Base-by-base conservation (phyloP, 92 coral and sea anemone genomes). In the Porites cylindrica region DNA sequence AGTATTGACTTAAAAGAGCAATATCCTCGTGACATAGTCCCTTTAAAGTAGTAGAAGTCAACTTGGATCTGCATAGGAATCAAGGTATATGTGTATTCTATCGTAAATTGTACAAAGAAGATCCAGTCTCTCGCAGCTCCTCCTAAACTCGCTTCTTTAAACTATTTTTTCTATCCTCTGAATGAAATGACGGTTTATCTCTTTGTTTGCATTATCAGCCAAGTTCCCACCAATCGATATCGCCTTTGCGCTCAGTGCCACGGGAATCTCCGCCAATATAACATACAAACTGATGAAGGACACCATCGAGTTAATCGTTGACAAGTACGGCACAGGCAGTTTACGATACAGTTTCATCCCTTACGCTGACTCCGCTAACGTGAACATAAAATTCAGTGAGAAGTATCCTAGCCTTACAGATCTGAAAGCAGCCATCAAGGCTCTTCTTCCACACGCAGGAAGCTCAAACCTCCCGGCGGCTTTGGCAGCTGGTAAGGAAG, bases 211-310 rank as follows among this genome's bases (percentile, higher is more conserved):
- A 11, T 47, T 67, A 51, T 17, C 75, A 77, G 64, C 78, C 54
- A 72, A 50, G 51, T 83, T 91, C 73, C 78, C 88, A 38, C 83
- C 91, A 11, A 82, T 94, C 19, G 98, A 94, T 83, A 68, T 94
- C 52, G 98, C 79, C 10, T 92, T 94, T 51, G 98, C 98, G 2
- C 90, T 94, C 83, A 92, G 98, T 82, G 92, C 94, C 12, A 86
- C 94, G 0, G 87, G 94, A 3, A 80, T 84, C 66, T 89, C 91
- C 14, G 89, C 91, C 52, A 88, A 84, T 72, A 74, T 20, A 62
- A 88, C 93, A n/a, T 92, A 82, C 77, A 59, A 85, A 53, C 64
- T 94, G 65, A 92, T 94, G 91, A 94, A 92, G 78, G 93, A 90
- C 88, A 85, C 98, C 50, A 70, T 92, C 18, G 76, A 76, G 51